A percentile compares a stretch with the other conserved stretches of the same genome.
These are phyloP conservation scores for Phylloscopus whistleri DNA, from an alignment of 2,113 vertebrate species.

Conservation along the genomic window DNA sequence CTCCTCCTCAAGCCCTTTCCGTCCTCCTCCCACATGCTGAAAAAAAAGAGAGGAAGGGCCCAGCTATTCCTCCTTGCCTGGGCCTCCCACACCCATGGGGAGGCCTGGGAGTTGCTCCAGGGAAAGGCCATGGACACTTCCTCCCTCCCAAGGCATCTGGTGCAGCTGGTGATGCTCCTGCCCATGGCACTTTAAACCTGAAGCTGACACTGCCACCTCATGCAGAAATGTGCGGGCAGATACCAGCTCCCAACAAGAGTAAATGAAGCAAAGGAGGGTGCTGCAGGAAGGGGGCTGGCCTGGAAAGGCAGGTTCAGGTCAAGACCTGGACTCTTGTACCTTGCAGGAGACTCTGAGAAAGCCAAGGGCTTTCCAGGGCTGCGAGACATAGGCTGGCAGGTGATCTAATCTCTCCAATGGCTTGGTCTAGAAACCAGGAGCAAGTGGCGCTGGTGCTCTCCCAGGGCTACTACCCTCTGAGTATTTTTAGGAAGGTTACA, in stretches of 20 bases:
- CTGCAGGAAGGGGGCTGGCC: neutral
- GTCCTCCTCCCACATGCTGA: neutral
- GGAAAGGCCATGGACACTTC: neutral
- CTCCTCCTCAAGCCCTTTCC: conserved; percentile 7
- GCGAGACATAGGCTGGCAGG: neutral
- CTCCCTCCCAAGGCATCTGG: neutral
- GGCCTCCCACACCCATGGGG: neutral
- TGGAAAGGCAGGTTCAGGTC: neutral
- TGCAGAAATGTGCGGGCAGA: neutral
- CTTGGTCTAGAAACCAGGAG: conserved; percentile 47
- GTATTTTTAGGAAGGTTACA: conserved; percentile 66
- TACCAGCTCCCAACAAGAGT: neutral
- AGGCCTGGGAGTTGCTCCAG: neutral
- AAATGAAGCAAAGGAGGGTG: neutral
- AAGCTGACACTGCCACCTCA: neutral
- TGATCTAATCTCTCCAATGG: conserved; percentile 32
- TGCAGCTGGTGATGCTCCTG: neutral
- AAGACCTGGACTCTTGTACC: neutral
- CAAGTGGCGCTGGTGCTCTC: neutral
- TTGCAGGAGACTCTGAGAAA: neutral
- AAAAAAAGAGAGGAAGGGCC: neutral
- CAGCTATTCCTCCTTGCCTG: neutral
- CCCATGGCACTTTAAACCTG: neutral
- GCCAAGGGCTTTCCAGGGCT: conserved; percentile 26
- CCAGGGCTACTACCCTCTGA: conserved; percentile 22